Conservation (phyloP, 2,888 invertebrate genomes). For the Gonocerus acuteangulatus region DNA sequence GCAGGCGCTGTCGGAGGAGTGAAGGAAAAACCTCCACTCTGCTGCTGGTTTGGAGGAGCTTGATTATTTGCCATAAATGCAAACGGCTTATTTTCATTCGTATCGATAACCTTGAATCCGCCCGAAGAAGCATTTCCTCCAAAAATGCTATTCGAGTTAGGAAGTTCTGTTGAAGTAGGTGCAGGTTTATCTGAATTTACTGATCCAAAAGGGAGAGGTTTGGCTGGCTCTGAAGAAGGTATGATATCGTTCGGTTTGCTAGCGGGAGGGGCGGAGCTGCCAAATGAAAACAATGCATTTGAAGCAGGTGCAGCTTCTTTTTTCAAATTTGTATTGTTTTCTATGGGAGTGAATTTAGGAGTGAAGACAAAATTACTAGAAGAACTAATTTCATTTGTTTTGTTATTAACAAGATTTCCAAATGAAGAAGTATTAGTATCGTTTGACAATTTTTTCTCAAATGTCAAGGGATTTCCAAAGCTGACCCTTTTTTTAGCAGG, state of each 20-base stretch:
- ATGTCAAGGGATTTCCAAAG: conserved; percentile 25
- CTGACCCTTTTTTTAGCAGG: conserved; percentile 29
- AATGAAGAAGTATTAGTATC: conserved; percentile 11
- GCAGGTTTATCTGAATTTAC: background rate
- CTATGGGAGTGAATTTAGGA: conserved; percentile 13
- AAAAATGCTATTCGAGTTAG: conserved; percentile 7
- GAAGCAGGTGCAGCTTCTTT: conserved; percentile 15
- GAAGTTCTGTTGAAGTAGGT: background rate
- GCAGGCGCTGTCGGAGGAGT: background rate
- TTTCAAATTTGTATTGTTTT: conserved; percentile 13
- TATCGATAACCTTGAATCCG: conserved; percentile 1
- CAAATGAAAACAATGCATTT: conserved; percentile 17
- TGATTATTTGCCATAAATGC: conserved; percentile 4
- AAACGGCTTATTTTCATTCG: conserved; percentile 22
- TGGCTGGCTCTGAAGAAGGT: conserved; percentile 1
- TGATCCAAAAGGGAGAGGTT: background rate
- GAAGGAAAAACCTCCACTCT: conserved; percentile 11
- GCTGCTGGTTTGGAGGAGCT: background rate
- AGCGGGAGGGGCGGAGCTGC: conserved; percentile 1
- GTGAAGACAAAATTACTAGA: conserved; percentile 3
- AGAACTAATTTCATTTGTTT: conserved; percentile 12
- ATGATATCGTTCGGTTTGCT: background rate
- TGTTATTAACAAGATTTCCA: background rate
- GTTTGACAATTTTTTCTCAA: background rate
- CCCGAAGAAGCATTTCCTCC: background rate